phyloP scores from a whole-genome alignment of 1,140 invertebrate species.

The Philotrypesis tridentata region DNA sequence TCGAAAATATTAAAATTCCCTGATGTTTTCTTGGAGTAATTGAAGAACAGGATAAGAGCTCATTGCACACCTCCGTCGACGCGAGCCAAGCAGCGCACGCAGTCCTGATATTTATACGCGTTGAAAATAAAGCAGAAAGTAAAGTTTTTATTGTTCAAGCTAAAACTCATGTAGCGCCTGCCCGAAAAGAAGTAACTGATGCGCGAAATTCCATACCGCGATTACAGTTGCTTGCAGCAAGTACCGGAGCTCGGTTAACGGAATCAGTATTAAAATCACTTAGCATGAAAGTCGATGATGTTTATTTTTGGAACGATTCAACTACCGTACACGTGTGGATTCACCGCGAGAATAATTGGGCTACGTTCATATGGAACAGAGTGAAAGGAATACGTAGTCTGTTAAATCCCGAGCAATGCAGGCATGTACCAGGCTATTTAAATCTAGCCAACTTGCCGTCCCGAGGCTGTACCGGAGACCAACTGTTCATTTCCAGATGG shows the following conservation, averaged over 20 bases:
- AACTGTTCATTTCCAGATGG: slow-evolving; percentile 56
- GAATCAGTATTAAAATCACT: not conserved
- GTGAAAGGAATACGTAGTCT: slow-evolving; percentile 41
- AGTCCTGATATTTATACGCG: slow-evolving; percentile 46
- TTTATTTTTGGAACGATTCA: slow-evolving; percentile 1
- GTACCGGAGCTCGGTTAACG: not conserved
- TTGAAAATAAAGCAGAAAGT: not conserved
- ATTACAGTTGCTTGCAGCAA: slow-evolving; percentile 18
- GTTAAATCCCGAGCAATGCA: slow-evolving; percentile 1
- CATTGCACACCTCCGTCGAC: slow-evolving; percentile 61
- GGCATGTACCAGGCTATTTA: slow-evolving; percentile 24
- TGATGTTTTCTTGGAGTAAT: not conserved
- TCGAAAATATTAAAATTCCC: no score
- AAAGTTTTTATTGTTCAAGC: not conserved
- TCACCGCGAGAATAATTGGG: slow-evolving; percentile 43
- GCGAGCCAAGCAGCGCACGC: slow-evolving; percentile 61
- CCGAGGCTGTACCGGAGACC: not conserved
- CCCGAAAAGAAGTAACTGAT: not conserved
- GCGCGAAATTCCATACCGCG: not conserved
- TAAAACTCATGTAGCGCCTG: not conserved
- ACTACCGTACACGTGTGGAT: slow-evolving; percentile 46
- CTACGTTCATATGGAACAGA: slow-evolving; percentile 45
- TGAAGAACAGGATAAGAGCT: no score
- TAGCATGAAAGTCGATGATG: not conserved
- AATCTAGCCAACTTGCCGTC: not conserved